Evolutionary conservation across 2,113 vertebrate species (phyloP), one percentile per base, ranked within the genome.

Genomic region (Nyctibius bracteatus): DNA sequence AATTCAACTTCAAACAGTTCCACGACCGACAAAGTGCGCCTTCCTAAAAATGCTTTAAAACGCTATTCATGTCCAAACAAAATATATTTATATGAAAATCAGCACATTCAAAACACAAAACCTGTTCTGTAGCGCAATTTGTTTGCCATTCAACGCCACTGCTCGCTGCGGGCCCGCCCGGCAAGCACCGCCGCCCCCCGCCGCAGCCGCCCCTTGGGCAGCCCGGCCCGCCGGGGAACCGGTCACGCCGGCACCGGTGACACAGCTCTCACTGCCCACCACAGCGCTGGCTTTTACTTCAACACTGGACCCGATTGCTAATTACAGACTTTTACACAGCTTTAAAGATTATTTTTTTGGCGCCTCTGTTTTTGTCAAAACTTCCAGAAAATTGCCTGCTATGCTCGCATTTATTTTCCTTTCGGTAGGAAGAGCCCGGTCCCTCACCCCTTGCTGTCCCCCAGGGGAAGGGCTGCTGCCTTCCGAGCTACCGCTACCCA

Each of bases 1-100:
- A 88, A 57, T 52, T 39, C 15, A 86, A 25, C 27, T 57, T 52
- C 70, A 27, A 8, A 20, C 51, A 37, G 25, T 44, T 44, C 25
- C 65, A 52, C 0, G 33, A 75, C 52, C 18, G 39, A 55, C 13
- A 51, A 67, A 78, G 6, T 0, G 3, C 2, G 1, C 30, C 3
- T 14, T 63, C 52, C 35, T 57, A 33, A 67, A 85, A 65, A 28
- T 1, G n/a, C 49, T 55, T 74, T 27, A 37, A 41, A 74, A 23
- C 2, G 6, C 27, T 31, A 3, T 7, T 73, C 33, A 5, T 3
- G 16, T 10, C 49, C n/a, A 39, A 14, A 30, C 16, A 37, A 77
- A 72, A 75, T 1, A 10, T 8, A 79, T 30, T 25, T 35, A 11
- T 25, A 46, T 1, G 39, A 31, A 63, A 85, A 37, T 6, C 9